Percentiles rank a stretch among this genome's conserved stretches.
phyloP scores from a whole-genome alignment of 2,797 vertebrate species.

The Bucorvus abyssinicus region DNA sequence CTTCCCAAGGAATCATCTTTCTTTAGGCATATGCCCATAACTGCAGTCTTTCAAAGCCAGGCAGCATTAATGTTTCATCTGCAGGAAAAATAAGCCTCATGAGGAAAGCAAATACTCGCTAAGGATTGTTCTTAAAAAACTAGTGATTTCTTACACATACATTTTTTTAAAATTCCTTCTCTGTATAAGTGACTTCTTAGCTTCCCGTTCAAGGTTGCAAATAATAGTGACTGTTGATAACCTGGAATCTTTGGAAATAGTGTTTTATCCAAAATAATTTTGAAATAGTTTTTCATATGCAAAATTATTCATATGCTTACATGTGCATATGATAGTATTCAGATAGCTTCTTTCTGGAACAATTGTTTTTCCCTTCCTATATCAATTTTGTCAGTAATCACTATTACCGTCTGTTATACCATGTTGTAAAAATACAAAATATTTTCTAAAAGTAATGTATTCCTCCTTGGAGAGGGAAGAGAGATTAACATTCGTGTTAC shows the following conservation, averaged over 20 bases:
- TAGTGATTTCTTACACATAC: background rate
- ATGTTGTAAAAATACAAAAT: background rate
- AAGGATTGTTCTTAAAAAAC: background rate
- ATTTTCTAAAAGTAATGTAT: background rate
- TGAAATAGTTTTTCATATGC: background rate
- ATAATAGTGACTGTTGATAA: background rate
- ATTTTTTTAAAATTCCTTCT: background rate
- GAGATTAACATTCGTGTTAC: background rate
- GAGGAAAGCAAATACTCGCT: background rate
- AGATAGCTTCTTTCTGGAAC: background rate
- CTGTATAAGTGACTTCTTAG: background rate
- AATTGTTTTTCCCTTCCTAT: background rate
- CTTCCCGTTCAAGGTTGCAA: background rate
- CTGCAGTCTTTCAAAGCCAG: background rate
- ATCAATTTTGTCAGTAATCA: background rate
- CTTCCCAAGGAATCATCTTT: background rate
- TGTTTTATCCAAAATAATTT: background rate
- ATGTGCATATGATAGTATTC: background rate
- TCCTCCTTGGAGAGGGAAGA: background rate
- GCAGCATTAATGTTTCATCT: background rate
- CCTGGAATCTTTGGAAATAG: background rate
- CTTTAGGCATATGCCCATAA: background rate
- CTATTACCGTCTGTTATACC: background rate
- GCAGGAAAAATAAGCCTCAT: background rate
- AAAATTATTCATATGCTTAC: background rate